Conservation (phyloP, 2,113 vertebrate species). For the Indri indri region DNA sequence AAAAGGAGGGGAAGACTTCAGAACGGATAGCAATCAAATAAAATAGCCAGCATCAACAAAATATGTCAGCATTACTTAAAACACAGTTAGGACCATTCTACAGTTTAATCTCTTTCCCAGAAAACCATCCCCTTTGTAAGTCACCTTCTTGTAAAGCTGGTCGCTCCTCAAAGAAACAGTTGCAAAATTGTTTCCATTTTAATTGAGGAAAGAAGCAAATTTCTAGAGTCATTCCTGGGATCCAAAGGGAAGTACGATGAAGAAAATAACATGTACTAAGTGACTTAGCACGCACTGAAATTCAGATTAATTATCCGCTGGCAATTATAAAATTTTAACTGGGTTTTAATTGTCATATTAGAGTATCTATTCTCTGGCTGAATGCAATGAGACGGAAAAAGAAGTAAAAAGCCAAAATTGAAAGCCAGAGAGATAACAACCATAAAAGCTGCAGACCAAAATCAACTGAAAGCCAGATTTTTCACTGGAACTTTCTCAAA, state of each 20-base stretch:
- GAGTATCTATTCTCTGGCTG: conserved; percentile 17
- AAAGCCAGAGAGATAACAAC: not conserved
- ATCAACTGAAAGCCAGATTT: not conserved
- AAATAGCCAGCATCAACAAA: conserved; percentile 78
- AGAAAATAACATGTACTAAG: conserved; percentile 35
- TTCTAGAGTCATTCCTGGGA: conserved; percentile 55
- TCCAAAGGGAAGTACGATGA: conserved; percentile 12
- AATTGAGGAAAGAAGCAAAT: conserved; percentile 52
- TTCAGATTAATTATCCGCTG: conserved; percentile 24
- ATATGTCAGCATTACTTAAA: conserved; percentile 72
- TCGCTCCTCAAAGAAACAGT: not conserved
- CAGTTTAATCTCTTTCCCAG: conserved; percentile 63
- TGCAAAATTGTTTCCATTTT: conserved; percentile 56
- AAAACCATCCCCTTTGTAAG: conserved; percentile 34
- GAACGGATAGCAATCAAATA: conserved; percentile 80
- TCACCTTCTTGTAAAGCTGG: conserved; percentile 46
- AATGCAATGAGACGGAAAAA: not conserved
- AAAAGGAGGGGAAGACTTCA: conserved; percentile 78
- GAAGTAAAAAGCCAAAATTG: conserved; percentile 37
- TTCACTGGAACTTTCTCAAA: conserved; percentile 6
- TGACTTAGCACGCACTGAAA: conserved; percentile 29
- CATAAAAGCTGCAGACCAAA: not conserved
- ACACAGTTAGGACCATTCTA: conserved; percentile 50
- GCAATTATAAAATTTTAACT: conserved; percentile 24
- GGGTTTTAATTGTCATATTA: not conserved